These are phyloP conservation scores for Geotrupes spiniger DNA, from an alignment of 2,888 invertebrate genomes.

Conservation along the genomic window DNA sequence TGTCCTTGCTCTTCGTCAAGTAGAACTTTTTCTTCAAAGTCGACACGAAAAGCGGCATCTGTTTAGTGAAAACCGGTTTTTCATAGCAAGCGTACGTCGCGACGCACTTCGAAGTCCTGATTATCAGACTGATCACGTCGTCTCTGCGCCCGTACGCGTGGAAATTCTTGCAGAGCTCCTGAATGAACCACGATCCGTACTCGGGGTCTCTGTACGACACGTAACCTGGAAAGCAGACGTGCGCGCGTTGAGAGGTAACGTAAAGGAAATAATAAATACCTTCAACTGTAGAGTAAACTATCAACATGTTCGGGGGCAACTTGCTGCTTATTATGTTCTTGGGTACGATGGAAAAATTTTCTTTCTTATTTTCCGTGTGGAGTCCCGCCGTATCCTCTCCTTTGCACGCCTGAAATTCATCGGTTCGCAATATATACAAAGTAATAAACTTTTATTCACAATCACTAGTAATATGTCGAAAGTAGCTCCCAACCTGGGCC, in stretches of 20 bases:
- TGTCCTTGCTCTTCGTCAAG: conserved; percentile 14
- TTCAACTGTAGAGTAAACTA: conserved; percentile 20
- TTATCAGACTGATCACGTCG: conserved; percentile 41
- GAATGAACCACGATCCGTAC: conserved; percentile 44
- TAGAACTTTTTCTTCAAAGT: conserved; percentile 17
- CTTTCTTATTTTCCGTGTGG: background rate
- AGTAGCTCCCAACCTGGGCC: no score
- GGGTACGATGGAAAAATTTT: background rate
- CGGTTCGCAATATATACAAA: background rate
- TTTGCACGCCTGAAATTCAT: conserved; percentile 41
- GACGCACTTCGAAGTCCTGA: conserved; percentile 42
- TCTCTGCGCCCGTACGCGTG: conserved; percentile 39
- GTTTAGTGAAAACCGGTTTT: background rate
- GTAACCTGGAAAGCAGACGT: background rate
- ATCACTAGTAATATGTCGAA: no score
- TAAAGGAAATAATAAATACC: conserved; percentile 1
- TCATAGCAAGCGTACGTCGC: conserved; percentile 24
- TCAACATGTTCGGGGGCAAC: conserved; percentile 16
- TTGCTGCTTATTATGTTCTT: conserved; percentile 1
- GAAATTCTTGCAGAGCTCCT: conserved; percentile 44
- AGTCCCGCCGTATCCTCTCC: conserved; percentile 24
- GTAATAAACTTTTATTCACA: no score
- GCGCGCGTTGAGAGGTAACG: no score
- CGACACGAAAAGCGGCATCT: conserved; percentile 19
- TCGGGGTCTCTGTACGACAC: conserved; percentile 16